Percentiles rank a stretch among this genome's conserved stretches.
These are phyloP conservation scores for Felis chaus DNA, from an alignment of 2,113 vertebrate species.

Conservation along the genomic window DNA sequence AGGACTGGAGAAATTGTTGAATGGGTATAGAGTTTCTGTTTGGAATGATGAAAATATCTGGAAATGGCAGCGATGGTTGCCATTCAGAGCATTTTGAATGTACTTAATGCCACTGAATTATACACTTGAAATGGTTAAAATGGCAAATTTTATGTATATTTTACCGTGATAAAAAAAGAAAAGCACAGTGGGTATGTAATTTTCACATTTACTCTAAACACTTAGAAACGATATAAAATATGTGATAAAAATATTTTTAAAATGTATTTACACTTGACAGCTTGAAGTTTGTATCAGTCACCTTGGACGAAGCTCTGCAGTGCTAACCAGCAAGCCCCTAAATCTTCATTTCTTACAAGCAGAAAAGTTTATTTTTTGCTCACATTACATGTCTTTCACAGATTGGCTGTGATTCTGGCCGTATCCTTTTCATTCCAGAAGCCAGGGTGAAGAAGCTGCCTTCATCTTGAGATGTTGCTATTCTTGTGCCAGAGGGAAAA, in stretches of 20 bases:
- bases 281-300: constrained; percentile 16
- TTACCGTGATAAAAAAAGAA: not conserved
- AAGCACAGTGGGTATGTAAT: not conserved
- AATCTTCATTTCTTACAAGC: not conserved
- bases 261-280: not conserved
- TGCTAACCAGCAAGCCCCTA: not conserved
- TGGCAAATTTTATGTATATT: not conserved
- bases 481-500: not conserved
- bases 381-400: not conserved
- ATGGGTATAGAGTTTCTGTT: not conserved
- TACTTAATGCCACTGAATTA: not conserved
- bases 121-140: not conserved
- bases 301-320: not conserved
- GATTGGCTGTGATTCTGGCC: not conserved
- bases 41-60: not conserved
- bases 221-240: not conserved
- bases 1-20: not conserved
- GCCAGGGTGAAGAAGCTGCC: not conserved
- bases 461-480: not conserved
- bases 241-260: not conserved
- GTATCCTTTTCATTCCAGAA: not conserved
- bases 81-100: not conserved
- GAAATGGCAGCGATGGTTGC: not conserved
- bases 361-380: not conserved
- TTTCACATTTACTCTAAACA: not conserved